Evolutionary conservation across 2,113 vertebrate genomes (phyloP).

Genomic region (Hirundichthys speculiger): DNA sequence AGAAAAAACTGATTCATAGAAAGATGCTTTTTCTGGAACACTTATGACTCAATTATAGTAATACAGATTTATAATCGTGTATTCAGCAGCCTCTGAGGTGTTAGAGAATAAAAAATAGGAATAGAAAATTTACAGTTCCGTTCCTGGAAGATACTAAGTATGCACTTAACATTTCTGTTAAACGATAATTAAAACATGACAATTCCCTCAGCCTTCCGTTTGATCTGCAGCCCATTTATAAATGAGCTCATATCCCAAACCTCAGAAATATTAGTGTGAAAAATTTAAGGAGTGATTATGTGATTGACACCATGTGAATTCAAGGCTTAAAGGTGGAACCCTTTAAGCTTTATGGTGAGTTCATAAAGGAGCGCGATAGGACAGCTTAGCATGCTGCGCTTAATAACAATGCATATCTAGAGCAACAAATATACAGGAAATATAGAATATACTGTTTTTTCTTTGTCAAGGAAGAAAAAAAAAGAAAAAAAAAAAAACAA

Average conservation of each 20-base stretch:
- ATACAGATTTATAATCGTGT: conserved; percentile 39
- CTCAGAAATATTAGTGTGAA: conserved; percentile 42
- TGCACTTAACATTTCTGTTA: conserved; percentile 47
- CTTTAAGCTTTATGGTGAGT: no score
- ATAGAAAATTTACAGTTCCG: conserved; percentile 33
- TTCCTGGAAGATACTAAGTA: conserved; percentile 22
- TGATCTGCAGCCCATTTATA: conserved; percentile 56
- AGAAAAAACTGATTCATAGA: conserved; percentile 22
- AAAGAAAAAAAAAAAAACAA: no score
- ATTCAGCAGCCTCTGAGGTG: conserved; percentile 20
- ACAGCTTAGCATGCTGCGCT: conserved; percentile 7
- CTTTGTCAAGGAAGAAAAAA: no score
- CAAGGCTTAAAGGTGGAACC: conserved; percentile 46
- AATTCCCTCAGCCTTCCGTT: conserved; percentile 45
- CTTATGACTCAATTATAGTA: conserved; percentile 45
- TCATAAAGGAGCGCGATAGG: conserved; percentile 26
- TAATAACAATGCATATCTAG: not conserved
- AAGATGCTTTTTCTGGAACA: conserved; percentile 16
- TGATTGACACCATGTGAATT: conserved; percentile 56
- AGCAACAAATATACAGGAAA: no score
- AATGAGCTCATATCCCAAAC: conserved; percentile 62
- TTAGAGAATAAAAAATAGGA: conserved; percentile 18
- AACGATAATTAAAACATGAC: conserved; percentile 68
- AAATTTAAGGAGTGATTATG: conserved; percentile 60
- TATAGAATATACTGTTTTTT: no score